A percentile compares a stretch with the other conserved stretches of the same genome.
Conservation (phyloP, 2,888 invertebrate species). For the Tuberolachnus salignus region DNA sequence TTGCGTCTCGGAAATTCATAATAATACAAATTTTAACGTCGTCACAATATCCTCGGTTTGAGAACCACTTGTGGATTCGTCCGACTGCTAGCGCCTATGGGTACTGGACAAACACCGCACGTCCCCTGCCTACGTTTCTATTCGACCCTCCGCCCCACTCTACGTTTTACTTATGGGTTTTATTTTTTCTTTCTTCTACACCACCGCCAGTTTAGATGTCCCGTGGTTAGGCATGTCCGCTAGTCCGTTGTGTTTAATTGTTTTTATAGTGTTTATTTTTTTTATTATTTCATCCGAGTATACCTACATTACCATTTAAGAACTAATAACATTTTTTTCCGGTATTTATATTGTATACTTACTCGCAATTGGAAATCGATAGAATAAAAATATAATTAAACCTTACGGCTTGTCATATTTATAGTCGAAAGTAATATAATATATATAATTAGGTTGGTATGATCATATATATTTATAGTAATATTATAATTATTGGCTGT, state of each 20-base stretch:
- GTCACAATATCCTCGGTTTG: background rate
- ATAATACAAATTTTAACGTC: background rate
- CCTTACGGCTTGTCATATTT: no score
- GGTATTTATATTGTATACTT: no score
- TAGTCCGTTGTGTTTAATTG: background rate
- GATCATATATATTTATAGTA: no score
- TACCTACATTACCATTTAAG: no score
- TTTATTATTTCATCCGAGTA: no score
- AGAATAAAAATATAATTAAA: no score
- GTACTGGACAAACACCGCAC: slow-evolving; percentile 26
- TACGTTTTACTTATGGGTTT: background rate
- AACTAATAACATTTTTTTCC: no score
- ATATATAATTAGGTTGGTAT: no score
- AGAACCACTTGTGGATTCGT: slow-evolving; percentile 39
- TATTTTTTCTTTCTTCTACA: slow-evolving; percentile 5
- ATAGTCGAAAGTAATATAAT: no score
- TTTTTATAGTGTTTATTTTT: no score
- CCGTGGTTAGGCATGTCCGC: background rate
- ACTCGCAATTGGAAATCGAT: no score
- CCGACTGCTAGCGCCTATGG: background rate
- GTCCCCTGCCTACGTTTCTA: background rate
- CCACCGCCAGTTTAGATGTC: background rate
- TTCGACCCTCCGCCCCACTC: background rate
- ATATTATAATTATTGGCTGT: no score
- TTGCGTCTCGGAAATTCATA: slow-evolving; percentile 7